phyloP scores from a whole-genome alignment of 2,888 invertebrate species.

The Scotopteryx bipunctaria region DNA sequence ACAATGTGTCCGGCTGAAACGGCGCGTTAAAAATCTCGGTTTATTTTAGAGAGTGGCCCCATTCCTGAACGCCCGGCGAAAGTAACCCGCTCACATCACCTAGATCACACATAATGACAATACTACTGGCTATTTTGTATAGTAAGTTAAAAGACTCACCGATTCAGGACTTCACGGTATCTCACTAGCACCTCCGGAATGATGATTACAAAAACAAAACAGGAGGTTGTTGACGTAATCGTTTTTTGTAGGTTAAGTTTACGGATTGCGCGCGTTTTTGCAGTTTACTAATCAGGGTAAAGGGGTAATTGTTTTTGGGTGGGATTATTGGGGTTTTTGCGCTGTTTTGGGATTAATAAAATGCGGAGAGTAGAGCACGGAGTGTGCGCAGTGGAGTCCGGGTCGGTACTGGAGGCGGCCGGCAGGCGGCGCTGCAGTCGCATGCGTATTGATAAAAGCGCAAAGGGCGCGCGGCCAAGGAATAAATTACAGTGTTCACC shows the following conservation, averaged over 20 bases:
- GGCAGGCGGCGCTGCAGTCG: slow-evolving; percentile 67
- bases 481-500: neutral
- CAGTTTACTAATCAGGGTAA: neutral
- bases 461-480: slow-evolving; percentile 54
- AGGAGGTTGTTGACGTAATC: slow-evolving; percentile 59
- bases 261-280: slow-evolving; percentile 36
- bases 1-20: slow-evolving; percentile 43
- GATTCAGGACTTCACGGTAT: slow-evolving; percentile 49
- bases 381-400: slow-evolving; percentile 74
- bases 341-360: slow-evolving; percentile 50
- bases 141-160: slow-evolving; percentile 61
- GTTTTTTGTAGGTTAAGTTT: slow-evolving; percentile 52
- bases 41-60: slow-evolving; percentile 74
- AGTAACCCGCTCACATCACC: slow-evolving; percentile 61
- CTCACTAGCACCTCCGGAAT: slow-evolving; percentile 20
- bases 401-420: slow-evolving; percentile 62
- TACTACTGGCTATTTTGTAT: no score
- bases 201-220: slow-evolving; percentile 39
- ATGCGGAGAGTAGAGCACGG: slow-evolving; percentile 70
- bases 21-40: slow-evolving; percentile 60
- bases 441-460: slow-evolving; percentile 65
- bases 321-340: slow-evolving; percentile 55
- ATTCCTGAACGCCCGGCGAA: slow-evolving; percentile 67
- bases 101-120: slow-evolving; percentile 46
- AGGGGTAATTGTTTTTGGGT: slow-evolving; percentile 7